Evolutionary conservation across 2,888 invertebrate species (phyloP).

Genomic region (Lasioglossum calceatum): DNA sequence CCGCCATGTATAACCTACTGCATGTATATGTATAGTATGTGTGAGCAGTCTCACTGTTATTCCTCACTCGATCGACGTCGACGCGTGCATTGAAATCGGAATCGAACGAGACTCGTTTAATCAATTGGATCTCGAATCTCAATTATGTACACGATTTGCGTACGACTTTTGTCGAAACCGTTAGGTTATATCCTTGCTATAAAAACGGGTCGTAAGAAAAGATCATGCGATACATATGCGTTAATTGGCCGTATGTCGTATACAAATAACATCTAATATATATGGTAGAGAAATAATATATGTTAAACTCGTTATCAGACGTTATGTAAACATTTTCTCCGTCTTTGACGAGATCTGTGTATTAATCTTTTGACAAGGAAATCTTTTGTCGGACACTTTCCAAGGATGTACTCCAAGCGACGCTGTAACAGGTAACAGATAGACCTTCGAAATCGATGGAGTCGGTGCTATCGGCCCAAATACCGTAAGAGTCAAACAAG

Average conservation of each 20-base stretch:
- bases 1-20: background rate
- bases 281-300: background rate
- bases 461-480: conserved; percentile 35
- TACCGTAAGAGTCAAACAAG: conserved; percentile 36
- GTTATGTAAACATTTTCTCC: too few relatives aligned
- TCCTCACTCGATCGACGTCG: conserved; percentile 26
- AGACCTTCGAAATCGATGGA: conserved; percentile 22
- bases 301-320: too few relatives aligned
- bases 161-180: conserved; percentile 56
- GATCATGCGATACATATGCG: background rate
- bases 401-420: background rate
- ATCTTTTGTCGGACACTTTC: background rate
- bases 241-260: background rate
- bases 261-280: background rate
- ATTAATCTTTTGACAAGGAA: background rate
- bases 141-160: conserved; percentile 30
- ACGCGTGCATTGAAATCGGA: conserved; percentile 44
- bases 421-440: background rate
- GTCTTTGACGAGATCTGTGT: background rate
- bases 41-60: conserved; percentile 5
- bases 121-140: conserved; percentile 15
- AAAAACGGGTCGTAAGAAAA: conserved; percentile 39
- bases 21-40: background rate
- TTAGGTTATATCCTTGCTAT: conserved; percentile 40
- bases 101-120: conserved; percentile 18